Evolutionary conservation across 2,888 invertebrate genomes (phyloP).

Genomic region (Calameuta idolon): DNA sequence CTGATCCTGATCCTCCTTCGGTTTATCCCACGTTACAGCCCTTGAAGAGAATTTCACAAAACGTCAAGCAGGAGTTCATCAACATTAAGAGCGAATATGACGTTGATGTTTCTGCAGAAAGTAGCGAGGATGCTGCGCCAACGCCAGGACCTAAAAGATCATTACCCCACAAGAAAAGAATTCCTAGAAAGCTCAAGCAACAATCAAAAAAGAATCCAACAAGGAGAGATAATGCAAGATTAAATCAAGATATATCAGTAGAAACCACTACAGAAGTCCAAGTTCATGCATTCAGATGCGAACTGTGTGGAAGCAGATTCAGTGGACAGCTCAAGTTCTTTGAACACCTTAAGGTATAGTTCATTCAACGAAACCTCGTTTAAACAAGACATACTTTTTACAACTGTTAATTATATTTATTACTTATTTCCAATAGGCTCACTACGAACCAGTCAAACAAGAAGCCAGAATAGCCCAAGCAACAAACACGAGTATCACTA

Average conservation of each 20-base stretch:
- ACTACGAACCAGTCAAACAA: constrained; percentile 62
- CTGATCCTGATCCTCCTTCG: constrained; percentile 51
- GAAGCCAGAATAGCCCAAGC: constrained; percentile 58
- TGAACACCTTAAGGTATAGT: constrained; percentile 83
- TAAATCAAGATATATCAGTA: constrained; percentile 36
- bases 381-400: not conserved
- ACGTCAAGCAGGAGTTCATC: constrained; percentile 60
- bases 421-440: constrained; percentile 41
- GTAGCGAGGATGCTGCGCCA: constrained; percentile 64
- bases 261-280: constrained; percentile 57
- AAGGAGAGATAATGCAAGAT: constrained; percentile 48
- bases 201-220: constrained; percentile 50
- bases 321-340: constrained; percentile 86
- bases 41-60: constrained; percentile 53
- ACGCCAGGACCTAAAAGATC: constrained; percentile 73
- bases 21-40: constrained; percentile 55
- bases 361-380: not conserved
- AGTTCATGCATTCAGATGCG: constrained; percentile 76
- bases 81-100: constrained; percentile 66
- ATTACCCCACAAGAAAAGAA: constrained; percentile 88
- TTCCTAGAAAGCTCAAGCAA: constrained; percentile 80
- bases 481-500: constrained; percentile 60
- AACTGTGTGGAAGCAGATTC: constrained; percentile 82
- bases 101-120: constrained; percentile 66
- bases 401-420: not conserved